Percentiles rank a stretch among this genome's conserved stretches.
Conservation (phyloP, 2,888 invertebrate genomes). For the Chymomyza caudatula region DNA sequence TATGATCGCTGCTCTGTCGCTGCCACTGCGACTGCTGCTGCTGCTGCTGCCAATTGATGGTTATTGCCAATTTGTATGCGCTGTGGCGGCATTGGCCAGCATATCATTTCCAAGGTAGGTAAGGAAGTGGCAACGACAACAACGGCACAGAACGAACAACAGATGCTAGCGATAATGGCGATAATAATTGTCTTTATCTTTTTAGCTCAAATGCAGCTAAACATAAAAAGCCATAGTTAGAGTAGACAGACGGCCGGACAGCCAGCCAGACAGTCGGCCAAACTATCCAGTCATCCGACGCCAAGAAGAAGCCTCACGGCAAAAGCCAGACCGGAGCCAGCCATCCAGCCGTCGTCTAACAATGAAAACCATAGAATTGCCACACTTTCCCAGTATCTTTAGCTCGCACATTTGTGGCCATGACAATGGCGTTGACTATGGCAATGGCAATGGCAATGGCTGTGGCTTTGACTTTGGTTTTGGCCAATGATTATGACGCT, state of each 20-base stretch:
- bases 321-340: slow-evolving; percentile 6
- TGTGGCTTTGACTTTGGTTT: not conserved
- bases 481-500: not conserved
- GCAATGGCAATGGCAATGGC: not conserved
- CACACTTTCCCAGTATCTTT: slow-evolving; percentile 54
- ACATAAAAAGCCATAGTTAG: slow-evolving; percentile 11
- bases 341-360: slow-evolving; percentile 26
- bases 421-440: not conserved
- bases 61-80: slow-evolving; percentile 70
- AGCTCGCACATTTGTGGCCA: not conserved
- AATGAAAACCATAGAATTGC: slow-evolving; percentile 50
- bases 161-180: slow-evolving; percentile 70
- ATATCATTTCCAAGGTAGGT: slow-evolving; percentile 57
- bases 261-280: not conserved
- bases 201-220: slow-evolving; percentile 44
- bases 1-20: not conserved
- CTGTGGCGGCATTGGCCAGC: slow-evolving; percentile 40
- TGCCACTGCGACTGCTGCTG: slow-evolving; percentile 9
- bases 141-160: slow-evolving; percentile 27
- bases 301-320: not conserved
- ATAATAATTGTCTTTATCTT: slow-evolving; percentile 72
- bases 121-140: slow-evolving; percentile 38
- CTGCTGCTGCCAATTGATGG: slow-evolving; percentile 62
- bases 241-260: slow-evolving; percentile 23
- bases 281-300: not conserved